Conservation (phyloP, 2,888 invertebrate genomes). For the Salpingus planirostris region DNA sequence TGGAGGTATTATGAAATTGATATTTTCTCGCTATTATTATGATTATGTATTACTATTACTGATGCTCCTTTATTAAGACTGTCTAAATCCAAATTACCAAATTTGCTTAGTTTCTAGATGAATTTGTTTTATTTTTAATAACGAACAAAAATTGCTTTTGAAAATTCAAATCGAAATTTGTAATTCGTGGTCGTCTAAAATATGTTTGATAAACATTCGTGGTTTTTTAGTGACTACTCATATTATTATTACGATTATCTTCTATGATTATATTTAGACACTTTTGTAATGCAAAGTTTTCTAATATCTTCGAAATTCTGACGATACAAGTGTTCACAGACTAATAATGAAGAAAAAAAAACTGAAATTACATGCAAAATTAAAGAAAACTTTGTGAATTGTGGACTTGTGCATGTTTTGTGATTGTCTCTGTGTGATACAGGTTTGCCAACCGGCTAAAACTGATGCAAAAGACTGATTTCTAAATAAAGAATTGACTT, state of each 20-base stretch:
- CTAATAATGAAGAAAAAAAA: not conserved
- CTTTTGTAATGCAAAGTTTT: slow-evolving; percentile 15
- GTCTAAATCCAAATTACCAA: too few species aligned
- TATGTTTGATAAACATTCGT: slow-evolving; percentile 16
- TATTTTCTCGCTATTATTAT: not conserved
- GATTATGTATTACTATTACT: not conserved
- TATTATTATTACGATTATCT: too few species aligned
- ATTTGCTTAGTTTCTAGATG: not conserved
- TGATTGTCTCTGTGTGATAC: slow-evolving; percentile 40
- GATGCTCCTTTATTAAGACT: slow-evolving; percentile 3
- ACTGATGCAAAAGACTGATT: slow-evolving; percentile 41
- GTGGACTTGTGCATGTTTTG: slow-evolving; percentile 34
- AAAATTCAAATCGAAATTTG: slow-evolving; percentile 8
- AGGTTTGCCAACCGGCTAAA: slow-evolving; percentile 30
- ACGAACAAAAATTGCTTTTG: too few species aligned
- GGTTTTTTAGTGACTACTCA: too few species aligned
- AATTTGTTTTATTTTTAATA: too few species aligned
- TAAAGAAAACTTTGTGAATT: slow-evolving; percentile 22
- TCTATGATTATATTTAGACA: slow-evolving; percentile 6
- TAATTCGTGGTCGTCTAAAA: slow-evolving; percentile 23
- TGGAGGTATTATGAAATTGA: not conserved
- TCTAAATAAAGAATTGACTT: slow-evolving; percentile 27
- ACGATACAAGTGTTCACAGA: too few species aligned
- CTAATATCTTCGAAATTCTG: not conserved
- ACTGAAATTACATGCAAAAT: slow-evolving; percentile 13